Evolutionary conservation across 2,797 vertebrate genomes (phyloP).

Genomic region (Centroberyx gerrardi): DNA sequence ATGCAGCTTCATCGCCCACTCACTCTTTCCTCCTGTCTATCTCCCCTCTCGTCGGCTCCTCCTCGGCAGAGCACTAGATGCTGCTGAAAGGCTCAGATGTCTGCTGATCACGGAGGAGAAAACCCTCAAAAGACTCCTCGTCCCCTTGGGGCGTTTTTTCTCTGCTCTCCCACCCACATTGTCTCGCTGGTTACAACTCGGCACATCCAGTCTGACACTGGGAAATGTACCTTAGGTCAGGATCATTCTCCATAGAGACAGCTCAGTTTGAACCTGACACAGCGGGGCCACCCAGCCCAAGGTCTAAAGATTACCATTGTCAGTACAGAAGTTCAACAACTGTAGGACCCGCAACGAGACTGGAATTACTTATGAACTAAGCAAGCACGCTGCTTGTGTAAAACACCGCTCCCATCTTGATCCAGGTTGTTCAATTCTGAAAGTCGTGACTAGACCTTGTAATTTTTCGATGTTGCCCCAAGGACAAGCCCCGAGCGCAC

Average conservation of each 20-base stretch:
- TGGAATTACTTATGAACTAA: constrained; percentile 34
- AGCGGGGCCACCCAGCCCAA: too few relatives aligned
- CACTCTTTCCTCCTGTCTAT: constrained; percentile 50
- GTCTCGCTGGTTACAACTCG: constrained; percentile 22
- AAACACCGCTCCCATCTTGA: constrained; percentile 39
- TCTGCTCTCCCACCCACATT: constrained; percentile 8
- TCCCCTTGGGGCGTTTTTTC: constrained; percentile 48
- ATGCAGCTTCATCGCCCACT: constrained; percentile 63
- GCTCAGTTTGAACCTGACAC: constrained; percentile 33
- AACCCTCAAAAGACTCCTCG: constrained; percentile 3
- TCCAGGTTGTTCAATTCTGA: constrained; percentile 39
- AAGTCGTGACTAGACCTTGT: constrained; percentile 30
- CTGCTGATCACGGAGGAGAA: constrained; percentile 50
- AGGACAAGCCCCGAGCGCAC: constrained; percentile 33
- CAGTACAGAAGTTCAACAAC: constrained; percentile 4
- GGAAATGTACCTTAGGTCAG: constrained; percentile 36
- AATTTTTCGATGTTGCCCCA: constrained; percentile 16
- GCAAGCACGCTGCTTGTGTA: constrained; percentile 27
- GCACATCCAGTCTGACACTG: constrained; percentile 31
- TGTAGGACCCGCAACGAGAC: constrained; percentile 10
- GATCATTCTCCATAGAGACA: constrained; percentile 43
- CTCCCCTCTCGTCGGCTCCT: constrained; percentile 38
- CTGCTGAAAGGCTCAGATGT: constrained; percentile 61
- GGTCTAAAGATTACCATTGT: constrained; percentile 21
- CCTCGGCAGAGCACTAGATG: constrained; percentile 43